A percentile compares a stretch with the other conserved stretches of the same genome.
phyloP scores from a whole-genome alignment of 1,140 invertebrate genomes.

The Dolichoris vasculosae region DNA sequence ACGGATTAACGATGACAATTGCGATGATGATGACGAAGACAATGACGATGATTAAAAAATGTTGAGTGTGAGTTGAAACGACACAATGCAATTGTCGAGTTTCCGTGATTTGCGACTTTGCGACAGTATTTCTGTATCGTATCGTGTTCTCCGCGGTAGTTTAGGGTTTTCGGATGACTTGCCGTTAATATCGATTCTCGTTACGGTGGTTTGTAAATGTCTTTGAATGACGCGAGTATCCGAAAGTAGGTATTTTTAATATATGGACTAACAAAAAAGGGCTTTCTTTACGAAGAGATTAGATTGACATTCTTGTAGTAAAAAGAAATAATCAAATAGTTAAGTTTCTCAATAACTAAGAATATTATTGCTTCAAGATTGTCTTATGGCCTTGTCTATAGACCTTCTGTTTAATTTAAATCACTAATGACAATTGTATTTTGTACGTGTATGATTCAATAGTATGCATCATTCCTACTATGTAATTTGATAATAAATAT shows the following conservation, averaged over 20 bases:
- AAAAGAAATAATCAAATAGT: constrained; percentile 11
- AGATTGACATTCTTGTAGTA: not conserved
- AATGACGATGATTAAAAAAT: not conserved
- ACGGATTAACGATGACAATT: not conserved
- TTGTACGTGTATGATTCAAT: constrained; percentile 20
- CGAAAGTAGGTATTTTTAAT: not conserved
- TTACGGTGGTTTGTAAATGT: not conserved
- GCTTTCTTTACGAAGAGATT: not conserved
- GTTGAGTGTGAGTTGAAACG: not conserved
- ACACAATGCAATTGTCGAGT: not conserved
- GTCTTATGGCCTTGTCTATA: not conserved
- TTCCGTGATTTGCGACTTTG: not conserved
- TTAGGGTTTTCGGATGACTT: not conserved
- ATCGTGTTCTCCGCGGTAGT: not conserved
- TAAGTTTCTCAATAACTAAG: not conserved
- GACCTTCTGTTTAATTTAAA: not conserved
- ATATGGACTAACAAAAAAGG: not conserved
- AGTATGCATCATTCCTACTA: constrained; percentile 37
- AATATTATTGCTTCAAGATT: not conserved
- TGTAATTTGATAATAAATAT: constrained; percentile 46
- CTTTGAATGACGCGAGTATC: not conserved
- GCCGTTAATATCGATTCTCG: not conserved
- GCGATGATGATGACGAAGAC: too few species aligned
- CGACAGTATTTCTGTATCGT: not conserved
- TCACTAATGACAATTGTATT: constrained; percentile 12